Conservation (phyloP, 1,140 invertebrate genomes). For the Temnothorax curvispinosus region DNA sequence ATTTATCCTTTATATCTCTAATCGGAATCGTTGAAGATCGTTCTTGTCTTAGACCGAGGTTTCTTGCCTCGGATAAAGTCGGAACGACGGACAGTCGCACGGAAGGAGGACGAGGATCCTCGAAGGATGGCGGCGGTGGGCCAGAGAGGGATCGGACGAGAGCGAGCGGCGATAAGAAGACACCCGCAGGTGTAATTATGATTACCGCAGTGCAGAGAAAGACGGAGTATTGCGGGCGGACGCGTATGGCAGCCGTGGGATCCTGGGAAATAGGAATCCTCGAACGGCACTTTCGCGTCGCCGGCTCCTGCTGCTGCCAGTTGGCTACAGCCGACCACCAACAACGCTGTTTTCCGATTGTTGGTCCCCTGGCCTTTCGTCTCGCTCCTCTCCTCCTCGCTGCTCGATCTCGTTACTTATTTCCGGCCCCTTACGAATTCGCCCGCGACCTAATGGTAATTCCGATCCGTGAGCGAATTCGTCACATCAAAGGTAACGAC, state of each 20-base stretch:
- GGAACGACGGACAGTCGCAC: constrained; percentile 22
- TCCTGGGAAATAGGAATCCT: constrained; percentile 83
- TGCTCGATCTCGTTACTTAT: constrained; percentile 43
- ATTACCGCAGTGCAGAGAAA: constrained; percentile 82
- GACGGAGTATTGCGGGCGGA: constrained; percentile 79
- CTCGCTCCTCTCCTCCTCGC: constrained; percentile 9
- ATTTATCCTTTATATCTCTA: neutral
- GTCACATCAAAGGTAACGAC: neutral
- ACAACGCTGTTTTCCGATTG: constrained; percentile 78
- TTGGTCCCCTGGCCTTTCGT: constrained; percentile 75
- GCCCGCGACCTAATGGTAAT: constrained; percentile 27
- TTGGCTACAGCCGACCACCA: constrained; percentile 67
- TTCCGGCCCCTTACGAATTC: constrained; percentile 12
- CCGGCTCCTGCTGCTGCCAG: constrained; percentile 66
- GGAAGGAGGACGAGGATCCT: constrained; percentile 60
- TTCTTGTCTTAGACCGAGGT: constrained; percentile 19
- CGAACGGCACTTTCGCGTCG: constrained; percentile 83
- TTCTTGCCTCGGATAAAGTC: constrained; percentile 56
- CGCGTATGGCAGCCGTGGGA: constrained; percentile 83
- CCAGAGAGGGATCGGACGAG: constrained; percentile 62
- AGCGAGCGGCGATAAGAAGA: constrained; percentile 80
- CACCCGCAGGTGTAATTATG: constrained; percentile 84
- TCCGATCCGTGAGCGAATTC: constrained; percentile 4
- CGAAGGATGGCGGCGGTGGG: constrained; percentile 64
- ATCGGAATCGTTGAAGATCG: constrained; percentile 10